A percentile compares a stretch with the other conserved stretches of the same genome.
These are phyloP conservation scores for Lynx canadensis DNA, from an alignment of 2,113 vertebrate species.

Conservation along the genomic window DNA sequence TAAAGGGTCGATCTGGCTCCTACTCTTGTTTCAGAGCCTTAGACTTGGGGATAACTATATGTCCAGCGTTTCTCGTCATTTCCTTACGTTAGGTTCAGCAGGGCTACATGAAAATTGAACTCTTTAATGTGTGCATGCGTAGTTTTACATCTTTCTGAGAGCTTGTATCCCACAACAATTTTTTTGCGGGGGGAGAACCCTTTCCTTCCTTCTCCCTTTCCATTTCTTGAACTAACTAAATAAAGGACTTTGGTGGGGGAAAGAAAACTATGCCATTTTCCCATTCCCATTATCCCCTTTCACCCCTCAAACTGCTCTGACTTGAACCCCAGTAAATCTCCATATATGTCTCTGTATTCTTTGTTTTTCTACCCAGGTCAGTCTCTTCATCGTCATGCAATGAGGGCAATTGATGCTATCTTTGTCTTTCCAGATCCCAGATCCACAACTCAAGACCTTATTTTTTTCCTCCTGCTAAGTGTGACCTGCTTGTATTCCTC, in stretches of 20 bases:
- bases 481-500: conserved; percentile 37
- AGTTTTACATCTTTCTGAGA: background rate
- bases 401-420: conserved; percentile 54
- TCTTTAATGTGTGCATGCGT: background rate
- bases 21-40: background rate
- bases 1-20: background rate
- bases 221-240: background rate
- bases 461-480: conserved; percentile 49
- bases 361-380: conserved; percentile 1
- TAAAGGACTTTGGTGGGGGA: background rate
- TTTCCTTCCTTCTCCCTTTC: background rate
- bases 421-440: conserved; percentile 47
- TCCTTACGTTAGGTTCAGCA: background rate
- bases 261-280: background rate
- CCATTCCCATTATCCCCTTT: background rate
- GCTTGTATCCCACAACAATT: background rate
- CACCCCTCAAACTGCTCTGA: background rate
- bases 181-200: background rate
- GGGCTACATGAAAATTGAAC: background rate
- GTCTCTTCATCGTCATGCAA: background rate
- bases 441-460: conserved; percentile 26
- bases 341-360: background rate
- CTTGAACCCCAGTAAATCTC: background rate
- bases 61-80: background rate
- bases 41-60: background rate